These are phyloP conservation scores for Tanypteryx hageni DNA, from an alignment of 2,888 invertebrate genomes.

Conservation along the genomic window DNA sequence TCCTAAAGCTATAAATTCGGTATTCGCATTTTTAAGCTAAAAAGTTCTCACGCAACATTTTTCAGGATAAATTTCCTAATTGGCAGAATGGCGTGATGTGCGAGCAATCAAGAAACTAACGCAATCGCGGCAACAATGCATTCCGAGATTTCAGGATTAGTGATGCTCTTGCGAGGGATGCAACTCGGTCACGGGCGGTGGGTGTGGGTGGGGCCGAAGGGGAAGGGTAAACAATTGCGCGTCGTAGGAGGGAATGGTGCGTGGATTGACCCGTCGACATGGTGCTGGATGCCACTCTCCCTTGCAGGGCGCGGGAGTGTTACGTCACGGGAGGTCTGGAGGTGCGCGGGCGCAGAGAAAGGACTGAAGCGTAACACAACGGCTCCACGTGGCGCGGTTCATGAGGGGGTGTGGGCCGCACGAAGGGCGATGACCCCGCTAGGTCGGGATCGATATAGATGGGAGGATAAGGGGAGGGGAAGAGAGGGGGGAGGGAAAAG, in stretches of 20 bases:
- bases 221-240: no score
- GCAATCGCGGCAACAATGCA: no score
- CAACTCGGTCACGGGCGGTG: no score
- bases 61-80: no score
- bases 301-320: background rate
- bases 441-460: constrained; percentile 38
- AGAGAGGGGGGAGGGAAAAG: background rate
- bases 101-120: no score
- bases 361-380: background rate
- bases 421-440: constrained; percentile 19
- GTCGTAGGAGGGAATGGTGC: background rate
- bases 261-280: constrained; percentile 16
- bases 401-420: background rate
- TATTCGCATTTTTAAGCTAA: no score
- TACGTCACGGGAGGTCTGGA: background rate
- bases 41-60: no score
- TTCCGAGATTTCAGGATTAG: no score
- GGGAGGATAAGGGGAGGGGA: background rate
- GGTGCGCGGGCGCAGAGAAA: background rate
- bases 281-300: background rate
- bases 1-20: no score
- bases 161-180: no score
- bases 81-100: no score
- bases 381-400: constrained; percentile 30
- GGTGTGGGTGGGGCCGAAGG: no score